phyloP scores from a whole-genome alignment of 2,888 invertebrate genomes.

The Torymus tubicola region DNA sequence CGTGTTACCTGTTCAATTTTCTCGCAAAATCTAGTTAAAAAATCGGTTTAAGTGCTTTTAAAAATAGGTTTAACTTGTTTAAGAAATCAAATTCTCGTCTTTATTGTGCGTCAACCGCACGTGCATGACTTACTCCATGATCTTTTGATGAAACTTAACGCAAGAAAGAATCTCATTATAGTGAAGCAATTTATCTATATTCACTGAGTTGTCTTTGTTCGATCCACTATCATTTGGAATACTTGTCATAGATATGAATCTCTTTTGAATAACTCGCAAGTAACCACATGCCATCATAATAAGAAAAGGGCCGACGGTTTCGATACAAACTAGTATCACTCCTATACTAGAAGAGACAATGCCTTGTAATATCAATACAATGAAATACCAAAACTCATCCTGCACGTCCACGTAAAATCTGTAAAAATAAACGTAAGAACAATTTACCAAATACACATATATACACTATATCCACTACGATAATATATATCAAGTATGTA shows the following conservation, averaged over 20 bases:
- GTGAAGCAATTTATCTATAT: background rate
- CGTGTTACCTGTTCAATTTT: background rate
- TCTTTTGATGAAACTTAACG: background rate
- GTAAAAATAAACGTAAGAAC: background rate
- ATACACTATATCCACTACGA: background rate
- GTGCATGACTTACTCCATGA: background rate
- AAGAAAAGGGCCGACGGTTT: background rate
- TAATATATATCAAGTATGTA: background rate
- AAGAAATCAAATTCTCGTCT: too few relatives aligned
- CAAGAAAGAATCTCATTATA: background rate
- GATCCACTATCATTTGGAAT: too few relatives aligned
- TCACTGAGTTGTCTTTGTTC: background rate
- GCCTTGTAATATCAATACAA: background rate
- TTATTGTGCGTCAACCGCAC: background rate
- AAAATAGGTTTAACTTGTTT: too few relatives aligned
- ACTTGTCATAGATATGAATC: background rate
- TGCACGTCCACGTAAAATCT: conserved; percentile 23
- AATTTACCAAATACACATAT: background rate
- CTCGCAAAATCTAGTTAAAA: background rate
- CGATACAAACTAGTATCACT: background rate
- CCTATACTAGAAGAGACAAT: background rate
- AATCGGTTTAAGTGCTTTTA: background rate
- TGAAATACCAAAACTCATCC: conserved; percentile 18
- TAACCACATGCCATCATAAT: conserved; percentile 5
- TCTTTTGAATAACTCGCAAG: background rate